A percentile compares a stretch with the other conserved stretches of the same genome.
Conservation (phyloP, 1,140 invertebrate species). For the Streblospio benedicti region DNA sequence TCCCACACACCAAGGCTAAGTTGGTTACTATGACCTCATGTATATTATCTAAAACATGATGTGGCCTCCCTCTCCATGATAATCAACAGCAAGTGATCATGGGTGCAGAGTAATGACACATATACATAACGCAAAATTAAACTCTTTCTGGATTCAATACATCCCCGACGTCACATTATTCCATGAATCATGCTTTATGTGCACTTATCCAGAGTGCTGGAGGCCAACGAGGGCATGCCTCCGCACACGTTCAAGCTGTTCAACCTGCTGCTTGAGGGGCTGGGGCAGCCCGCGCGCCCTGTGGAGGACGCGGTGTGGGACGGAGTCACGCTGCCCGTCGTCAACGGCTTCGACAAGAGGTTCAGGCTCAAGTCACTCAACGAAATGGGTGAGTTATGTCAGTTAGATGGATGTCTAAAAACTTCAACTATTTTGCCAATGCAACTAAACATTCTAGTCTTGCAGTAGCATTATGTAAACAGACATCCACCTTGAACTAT, state of each 20-base stretch:
- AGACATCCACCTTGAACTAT: no score
- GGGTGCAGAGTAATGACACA: no score
- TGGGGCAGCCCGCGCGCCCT: conserved; percentile 56
- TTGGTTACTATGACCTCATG: no score
- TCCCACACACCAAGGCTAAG: no score
- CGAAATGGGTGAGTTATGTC: conserved; percentile 54
- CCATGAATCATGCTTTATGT: not conserved
- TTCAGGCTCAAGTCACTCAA: conserved; percentile 52
- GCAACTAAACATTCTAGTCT: no score
- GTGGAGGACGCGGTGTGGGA: conserved; percentile 50
- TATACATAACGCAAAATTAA: no score
- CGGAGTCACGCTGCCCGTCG: conserved; percentile 47
- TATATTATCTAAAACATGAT: no score
- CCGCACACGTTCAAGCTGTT: conserved; percentile 38
- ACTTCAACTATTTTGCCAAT: no score
- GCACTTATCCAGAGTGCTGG: conserved; percentile 27
- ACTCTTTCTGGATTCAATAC: not conserved
- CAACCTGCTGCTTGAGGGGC: conserved; percentile 41
- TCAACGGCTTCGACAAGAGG: conserved; percentile 29
- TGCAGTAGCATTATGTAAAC: no score
- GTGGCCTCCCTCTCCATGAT: no score
- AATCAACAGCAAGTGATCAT: no score
- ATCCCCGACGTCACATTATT: not conserved
- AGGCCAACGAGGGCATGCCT: conserved; percentile 34
- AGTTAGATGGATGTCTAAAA: no score